Evolutionary conservation across 2,797 vertebrate species (phyloP).

Genomic region (Arnoldichthys spilopterus): DNA sequence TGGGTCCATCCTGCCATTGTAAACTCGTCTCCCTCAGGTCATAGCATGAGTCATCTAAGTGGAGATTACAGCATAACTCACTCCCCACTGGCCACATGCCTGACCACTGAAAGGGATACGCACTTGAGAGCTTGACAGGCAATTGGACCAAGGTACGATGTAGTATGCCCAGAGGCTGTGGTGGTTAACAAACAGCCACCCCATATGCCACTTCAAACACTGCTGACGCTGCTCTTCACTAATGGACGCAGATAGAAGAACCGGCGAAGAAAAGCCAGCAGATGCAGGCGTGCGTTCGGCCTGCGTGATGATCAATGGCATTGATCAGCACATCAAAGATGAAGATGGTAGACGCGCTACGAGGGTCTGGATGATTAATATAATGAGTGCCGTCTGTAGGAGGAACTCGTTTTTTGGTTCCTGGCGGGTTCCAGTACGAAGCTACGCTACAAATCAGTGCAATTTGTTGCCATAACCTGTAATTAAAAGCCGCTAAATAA

Average conservation of each 20-base stretch:
- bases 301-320: not conserved
- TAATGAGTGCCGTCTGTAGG: not conserved
- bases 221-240: constrained; percentile 17
- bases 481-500: not conserved
- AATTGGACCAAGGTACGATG: constrained; percentile 6
- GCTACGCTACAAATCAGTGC: not conserved
- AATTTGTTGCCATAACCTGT: too few species aligned
- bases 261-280: not conserved
- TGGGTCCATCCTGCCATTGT: constrained; percentile 43
- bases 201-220: constrained; percentile 21
- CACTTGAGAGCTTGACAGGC: constrained; percentile 27
- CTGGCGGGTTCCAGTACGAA: not conserved
- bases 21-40: constrained; percentile 51
- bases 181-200: constrained; percentile 35
- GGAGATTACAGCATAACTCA: constrained; percentile 39
- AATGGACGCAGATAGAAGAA: constrained; percentile 21
- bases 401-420: not conserved
- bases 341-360: not conserved
- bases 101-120: constrained; percentile 36
- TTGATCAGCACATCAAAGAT: not conserved
- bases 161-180: constrained; percentile 26
- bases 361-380: not conserved
- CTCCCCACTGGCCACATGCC: constrained; percentile 36
- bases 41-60: constrained; percentile 51
- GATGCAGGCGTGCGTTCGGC: not conserved